Evolutionary conservation across 2,888 invertebrate species (phyloP), one percentile per base, ranked within the genome.

Genomic region (Tyria jacobaeae): DNA sequence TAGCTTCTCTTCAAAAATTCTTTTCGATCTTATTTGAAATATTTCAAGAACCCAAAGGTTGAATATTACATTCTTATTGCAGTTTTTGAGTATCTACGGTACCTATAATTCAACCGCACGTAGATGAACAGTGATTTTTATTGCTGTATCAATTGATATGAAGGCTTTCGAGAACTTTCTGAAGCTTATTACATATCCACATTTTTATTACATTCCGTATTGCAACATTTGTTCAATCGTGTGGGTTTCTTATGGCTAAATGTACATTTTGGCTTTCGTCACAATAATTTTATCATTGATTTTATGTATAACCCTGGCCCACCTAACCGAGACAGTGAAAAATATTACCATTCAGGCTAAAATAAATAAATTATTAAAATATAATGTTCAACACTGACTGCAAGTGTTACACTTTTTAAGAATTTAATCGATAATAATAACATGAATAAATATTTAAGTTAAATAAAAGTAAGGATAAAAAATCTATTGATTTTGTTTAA

Each of bases 61-160:
- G 84, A 83, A 90, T 92, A 91, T 91, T 87, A 89, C 90, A 91
- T 91, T 92, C 89, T 84, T 83, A 78, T 75, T 84, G 82, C 82
- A 80, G 81, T 75, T 80, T 79, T 80, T 74, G 74, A 75, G 76
- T 80, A 79, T 73, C 59, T 68, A 63, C 62, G 61, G 73, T 75
- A 68, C 76, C 73, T 73, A 76, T 78, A 78, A 69, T 68, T 71
- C 73, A 79, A 73, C 77, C 73, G 35, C 65, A 67, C 54, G 63
- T 68, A 66, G 62, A 56, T 37, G 54, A 59, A 66, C 63, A 73
- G 54, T 73, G 76, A 73, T 68, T 70, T 68, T 75, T 75, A 76
- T 76, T 76, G 73, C 63, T 60, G 27, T 24, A 41, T 24, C 62
- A 41, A 75, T 66, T 74, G 66, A 66, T 66, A 50, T 68, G 41